Base-by-base conservation (phyloP, 2,113 vertebrate genomes). In the Stigmatopora nigra region DNA sequence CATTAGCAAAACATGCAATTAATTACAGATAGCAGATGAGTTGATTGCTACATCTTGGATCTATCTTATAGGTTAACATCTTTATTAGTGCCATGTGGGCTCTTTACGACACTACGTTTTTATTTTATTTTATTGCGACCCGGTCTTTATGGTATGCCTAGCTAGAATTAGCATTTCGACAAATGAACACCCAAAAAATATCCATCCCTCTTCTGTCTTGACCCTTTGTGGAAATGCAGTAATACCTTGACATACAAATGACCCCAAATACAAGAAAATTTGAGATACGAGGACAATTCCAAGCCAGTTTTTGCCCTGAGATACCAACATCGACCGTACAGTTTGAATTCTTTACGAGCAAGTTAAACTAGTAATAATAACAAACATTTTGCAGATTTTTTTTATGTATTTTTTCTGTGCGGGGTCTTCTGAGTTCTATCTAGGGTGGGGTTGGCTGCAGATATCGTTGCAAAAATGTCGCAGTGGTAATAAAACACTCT, bases 11-110 rank as follows among this genome's bases (percentile, higher is more conserved):
- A 68, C 72, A 53, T 47, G 36, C 77, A 61, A 87, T 87, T 78
- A 82, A 78, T 80, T 80, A 25, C 67, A 64, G 67, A 78, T 82
- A 73, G 70, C 78, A 25, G 76, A 60, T 19, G 46, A 63, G 75
- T 31, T 73, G 82, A 82, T 82, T 76, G 75, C 76, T 68, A 73
- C 71, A 75, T 77, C 60, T 67, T 48, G 53, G 67, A 61, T 61
- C 49, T 48, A 58, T 69, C 65, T 53, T 79, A 56, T 65, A 70
- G 65, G 31, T 13, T 20, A 69, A 67, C 38, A 45, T 69, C 68
- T 82, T 78, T 60, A 79, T 78, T 76, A 68, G 76, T 44, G 20
- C 75, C 36, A 62, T 20, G 73, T 16, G 70, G 68, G 62, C 69
- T 66, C 78, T 76, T 76, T 71, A 75, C 66, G 67, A 57, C 75